A percentile compares a stretch with the other conserved stretches of the same genome.
These are phyloP conservation scores for Sarcophilus harrisii DNA, from an alignment of 2,797 vertebrate species.

Conservation along the genomic window DNA sequence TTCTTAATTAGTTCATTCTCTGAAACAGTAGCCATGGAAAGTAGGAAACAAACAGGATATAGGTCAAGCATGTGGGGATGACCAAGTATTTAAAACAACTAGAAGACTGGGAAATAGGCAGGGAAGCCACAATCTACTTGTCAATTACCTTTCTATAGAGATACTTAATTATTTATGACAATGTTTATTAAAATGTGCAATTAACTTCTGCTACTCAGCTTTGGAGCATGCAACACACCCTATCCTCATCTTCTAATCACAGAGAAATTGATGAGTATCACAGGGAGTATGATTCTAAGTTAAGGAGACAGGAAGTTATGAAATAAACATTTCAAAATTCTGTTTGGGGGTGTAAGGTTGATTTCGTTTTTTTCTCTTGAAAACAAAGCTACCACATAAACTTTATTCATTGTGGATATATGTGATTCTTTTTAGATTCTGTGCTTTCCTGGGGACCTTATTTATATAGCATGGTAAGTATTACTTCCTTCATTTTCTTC, in stretches of 20 bases:
- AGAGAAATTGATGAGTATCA: accelerated
- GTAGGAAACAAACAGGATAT: neutral
- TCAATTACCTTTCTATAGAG: neutral
- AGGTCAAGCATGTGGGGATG: neutral
- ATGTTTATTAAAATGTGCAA: neutral
- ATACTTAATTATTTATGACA: neutral
- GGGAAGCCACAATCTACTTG: neutral
- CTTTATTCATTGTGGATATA: slow-evolving; percentile 37
- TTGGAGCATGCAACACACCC: neutral
- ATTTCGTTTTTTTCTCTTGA: neutral
- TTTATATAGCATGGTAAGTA: slow-evolving; percentile 95
- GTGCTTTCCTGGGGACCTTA: slow-evolving; percentile 97
- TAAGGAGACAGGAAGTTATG: neutral
- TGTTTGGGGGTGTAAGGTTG: neutral
- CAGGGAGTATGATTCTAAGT: neutral
- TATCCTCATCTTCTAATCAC: neutral
- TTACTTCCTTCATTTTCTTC: neutral
- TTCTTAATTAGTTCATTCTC: slow-evolving; percentile 21
- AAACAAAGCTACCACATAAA: neutral
- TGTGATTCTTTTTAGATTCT: slow-evolving; percentile 89
- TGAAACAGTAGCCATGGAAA: neutral
- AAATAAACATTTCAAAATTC: neutral
- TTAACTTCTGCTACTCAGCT: neutral
- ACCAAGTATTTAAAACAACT: slow-evolving; percentile 20
- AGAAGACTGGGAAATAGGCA: slow-evolving; percentile 11